Evolutionary conservation across 2,113 vertebrate species (phyloP).

Genomic region (Cranoglanis bouderius): DNA sequence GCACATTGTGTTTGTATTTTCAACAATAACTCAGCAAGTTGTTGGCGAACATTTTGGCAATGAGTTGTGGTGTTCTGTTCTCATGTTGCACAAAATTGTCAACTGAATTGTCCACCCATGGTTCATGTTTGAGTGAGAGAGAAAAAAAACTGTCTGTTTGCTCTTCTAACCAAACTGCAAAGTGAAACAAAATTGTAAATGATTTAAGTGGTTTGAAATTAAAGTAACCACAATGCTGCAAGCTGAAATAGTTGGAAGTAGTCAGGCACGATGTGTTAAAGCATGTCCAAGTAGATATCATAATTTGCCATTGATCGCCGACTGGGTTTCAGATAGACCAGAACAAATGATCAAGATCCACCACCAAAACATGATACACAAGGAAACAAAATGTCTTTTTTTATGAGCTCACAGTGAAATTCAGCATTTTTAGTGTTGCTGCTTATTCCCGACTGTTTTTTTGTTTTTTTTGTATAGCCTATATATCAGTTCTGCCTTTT

Average conservation of each 20-base stretch:
- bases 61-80: not conserved
- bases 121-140: not conserved
- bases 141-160: not conserved
- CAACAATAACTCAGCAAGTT: not conserved
- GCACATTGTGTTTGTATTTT: not conserved
- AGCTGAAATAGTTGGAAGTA: constrained; percentile 19
- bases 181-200: constrained; percentile 8
- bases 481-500: constrained; percentile 57
- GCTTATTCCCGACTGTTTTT: constrained; percentile 33
- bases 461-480: constrained; percentile 29
- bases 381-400: not conserved
- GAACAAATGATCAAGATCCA: constrained; percentile 32
- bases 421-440: not conserved
- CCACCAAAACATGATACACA: not conserved
- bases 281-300: not conserved
- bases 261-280: not conserved
- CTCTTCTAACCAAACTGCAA: not conserved
- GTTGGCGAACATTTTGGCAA: not conserved
- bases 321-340: constrained; percentile 10
- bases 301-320: constrained; percentile 35
- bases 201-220: constrained; percentile 27
- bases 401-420: constrained; percentile 7
- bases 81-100: not conserved
- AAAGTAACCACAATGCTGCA: constrained; percentile 12
- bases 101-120: constrained; percentile 45